A percentile compares a stretch with the other conserved stretches of the same genome.
Evolutionary conservation across 2,888 invertebrate species (phyloP).

Genomic region (Ferdinandea cuprea): DNA sequence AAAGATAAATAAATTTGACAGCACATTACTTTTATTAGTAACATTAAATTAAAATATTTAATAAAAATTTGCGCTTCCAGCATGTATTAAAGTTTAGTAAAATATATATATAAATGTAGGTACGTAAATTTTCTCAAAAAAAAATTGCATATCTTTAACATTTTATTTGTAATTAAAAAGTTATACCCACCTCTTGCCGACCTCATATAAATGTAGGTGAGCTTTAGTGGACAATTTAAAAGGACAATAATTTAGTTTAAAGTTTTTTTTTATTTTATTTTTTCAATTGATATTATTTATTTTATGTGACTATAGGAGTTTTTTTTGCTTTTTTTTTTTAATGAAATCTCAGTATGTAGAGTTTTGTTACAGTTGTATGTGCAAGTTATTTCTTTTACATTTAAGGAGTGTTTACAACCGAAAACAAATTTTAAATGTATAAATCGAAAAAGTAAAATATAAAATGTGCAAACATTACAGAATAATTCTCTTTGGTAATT

Average conservation of each 20-base stretch:
- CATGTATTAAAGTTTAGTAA: conserved; percentile 52
- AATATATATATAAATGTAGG: conserved; percentile 26
- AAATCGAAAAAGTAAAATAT: conserved; percentile 9
- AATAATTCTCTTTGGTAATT: conserved; percentile 75
- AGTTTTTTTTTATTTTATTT: conserved; percentile 19
- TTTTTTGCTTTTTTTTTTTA: too few relatives aligned
- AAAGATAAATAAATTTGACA: conserved; percentile 52
- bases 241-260: conserved; percentile 12
- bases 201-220: not conserved
- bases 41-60: conserved; percentile 33
- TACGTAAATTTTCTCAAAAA: conserved; percentile 23
- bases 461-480: conserved; percentile 44
- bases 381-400: conserved; percentile 34
- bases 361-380: conserved; percentile 47
- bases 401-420: conserved; percentile 46
- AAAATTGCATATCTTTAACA: conserved; percentile 39
- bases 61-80: conserved; percentile 68
- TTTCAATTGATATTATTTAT: not conserved
- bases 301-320: conserved; percentile 14
- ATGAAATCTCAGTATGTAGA: conserved; percentile 34
- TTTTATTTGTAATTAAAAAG: conserved; percentile 35
- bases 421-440: conserved; percentile 30
- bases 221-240: conserved; percentile 52
- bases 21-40: conserved; percentile 41
- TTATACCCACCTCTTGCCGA: not conserved